Evolutionary conservation across 1,140 invertebrate species (phyloP).

Genomic region (Aphelenchoides avenae): DNA sequence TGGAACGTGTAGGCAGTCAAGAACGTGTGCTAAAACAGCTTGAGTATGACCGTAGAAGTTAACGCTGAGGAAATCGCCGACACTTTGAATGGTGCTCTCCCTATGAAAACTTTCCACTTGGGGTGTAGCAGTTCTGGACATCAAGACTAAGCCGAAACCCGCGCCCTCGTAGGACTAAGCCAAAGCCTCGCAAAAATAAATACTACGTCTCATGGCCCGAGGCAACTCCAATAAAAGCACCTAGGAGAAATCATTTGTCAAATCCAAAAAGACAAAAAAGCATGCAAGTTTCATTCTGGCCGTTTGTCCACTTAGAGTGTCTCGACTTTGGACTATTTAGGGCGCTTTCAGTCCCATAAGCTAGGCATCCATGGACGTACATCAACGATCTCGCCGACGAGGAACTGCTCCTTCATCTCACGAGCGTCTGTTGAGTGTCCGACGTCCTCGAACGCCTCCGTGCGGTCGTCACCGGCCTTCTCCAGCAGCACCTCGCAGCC

Average conservation of each 20-base stretch:
- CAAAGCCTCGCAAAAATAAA: no score
- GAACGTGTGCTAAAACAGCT: conserved; percentile 15
- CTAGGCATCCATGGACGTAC: no score
- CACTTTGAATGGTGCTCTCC: no score
- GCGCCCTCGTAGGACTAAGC: no score
- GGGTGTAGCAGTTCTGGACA: no score
- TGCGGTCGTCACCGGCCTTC: conserved; percentile 77
- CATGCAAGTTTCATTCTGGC: conserved; percentile 20
- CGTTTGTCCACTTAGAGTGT: conserved; percentile 6
- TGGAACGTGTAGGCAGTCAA: no score
- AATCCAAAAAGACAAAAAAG: conserved; percentile 14
- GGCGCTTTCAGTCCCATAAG: no score
- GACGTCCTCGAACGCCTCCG: conserved; percentile 89
- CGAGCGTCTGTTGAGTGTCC: conserved; percentile 92
- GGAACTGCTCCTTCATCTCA: conserved; percentile 77
- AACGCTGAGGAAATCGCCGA: no score
- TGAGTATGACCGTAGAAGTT: conserved; percentile 16
- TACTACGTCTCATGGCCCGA: conserved; percentile 12
- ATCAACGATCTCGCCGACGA: conserved; percentile 80
- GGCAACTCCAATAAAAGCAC: conserved; percentile 17
- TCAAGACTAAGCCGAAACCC: no score
- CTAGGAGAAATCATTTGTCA: conserved; percentile 29
- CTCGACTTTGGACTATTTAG: no score
- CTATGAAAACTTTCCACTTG: no score
- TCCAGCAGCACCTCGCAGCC: conserved; percentile 92